Evolutionary conservation across 2,888 invertebrate species (phyloP).

Genomic region (Palloptera scutellata): DNA sequence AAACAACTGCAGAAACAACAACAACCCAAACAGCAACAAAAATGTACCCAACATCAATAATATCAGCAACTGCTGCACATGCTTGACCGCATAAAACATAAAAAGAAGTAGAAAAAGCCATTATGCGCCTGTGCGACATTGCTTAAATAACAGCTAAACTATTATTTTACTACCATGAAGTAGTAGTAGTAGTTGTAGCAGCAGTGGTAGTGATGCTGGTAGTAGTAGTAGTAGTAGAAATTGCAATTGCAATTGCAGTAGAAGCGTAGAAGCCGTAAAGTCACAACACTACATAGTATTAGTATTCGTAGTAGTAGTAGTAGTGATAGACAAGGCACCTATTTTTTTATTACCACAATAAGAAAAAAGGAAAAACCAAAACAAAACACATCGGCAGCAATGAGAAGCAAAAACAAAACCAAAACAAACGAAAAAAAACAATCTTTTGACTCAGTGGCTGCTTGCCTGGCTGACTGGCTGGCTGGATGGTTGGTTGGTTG

Average conservation of each 20-base stretch:
- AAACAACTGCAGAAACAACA: slow-evolving; percentile 41
- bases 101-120: slow-evolving; percentile 39
- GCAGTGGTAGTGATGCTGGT: slow-evolving; percentile 4
- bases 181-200: slow-evolving; percentile 19
- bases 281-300: background rate
- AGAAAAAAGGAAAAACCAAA: slow-evolving; percentile 36
- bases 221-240: slow-evolving; percentile 13
- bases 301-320: slow-evolving; percentile 4
- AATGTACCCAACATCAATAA: slow-evolving; percentile 1
- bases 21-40: slow-evolving; percentile 31
- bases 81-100: slow-evolving; percentile 58
- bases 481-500: background rate
- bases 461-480: slow-evolving; percentile 20
- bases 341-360: slow-evolving; percentile 39
- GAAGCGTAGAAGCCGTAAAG: slow-evolving; percentile 3
- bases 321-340: slow-evolving; percentile 35
- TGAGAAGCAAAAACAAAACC: slow-evolving; percentile 28
- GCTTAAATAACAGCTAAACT: slow-evolving; percentile 42
- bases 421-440: slow-evolving; percentile 6
- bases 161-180: slow-evolving; percentile 22
- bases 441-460: slow-evolving; percentile 9
- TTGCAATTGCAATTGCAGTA: slow-evolving; percentile 2
- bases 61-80: slow-evolving; percentile 29
- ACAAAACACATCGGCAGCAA: slow-evolving; percentile 38
- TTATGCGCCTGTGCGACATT: slow-evolving; percentile 43